A percentile compares a stretch with the other conserved stretches of the same genome.
Conservation (phyloP, 2,797 vertebrate species). For the Florisuga fusca region DNA sequence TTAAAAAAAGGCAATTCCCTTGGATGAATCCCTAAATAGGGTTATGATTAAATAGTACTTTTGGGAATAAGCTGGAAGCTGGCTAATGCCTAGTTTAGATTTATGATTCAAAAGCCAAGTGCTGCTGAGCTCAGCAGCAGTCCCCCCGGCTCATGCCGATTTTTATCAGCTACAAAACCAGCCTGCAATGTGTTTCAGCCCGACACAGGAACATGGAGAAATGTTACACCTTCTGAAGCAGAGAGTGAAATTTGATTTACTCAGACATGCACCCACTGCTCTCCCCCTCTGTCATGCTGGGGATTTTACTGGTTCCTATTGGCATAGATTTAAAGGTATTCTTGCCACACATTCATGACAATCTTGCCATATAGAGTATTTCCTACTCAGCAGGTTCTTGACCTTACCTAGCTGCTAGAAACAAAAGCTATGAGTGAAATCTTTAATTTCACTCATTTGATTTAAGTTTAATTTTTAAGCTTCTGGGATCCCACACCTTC, state of each 20-base stretch:
- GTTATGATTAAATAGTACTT: slow-evolving; percentile 55
- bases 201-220: background rate
- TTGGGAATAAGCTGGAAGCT: slow-evolving; percentile 52
- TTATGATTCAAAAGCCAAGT: slow-evolving; percentile 31
- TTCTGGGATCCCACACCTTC: background rate
- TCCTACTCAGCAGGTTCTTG: background rate
- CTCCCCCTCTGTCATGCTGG: background rate
- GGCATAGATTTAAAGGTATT: background rate
- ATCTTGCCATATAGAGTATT: background rate
- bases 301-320: background rate
- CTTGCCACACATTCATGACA: background rate
- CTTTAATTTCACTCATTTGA: no score
- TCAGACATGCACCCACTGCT: background rate
- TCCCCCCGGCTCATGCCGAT: background rate
- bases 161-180: slow-evolving; percentile 52
- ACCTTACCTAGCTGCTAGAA: background rate
- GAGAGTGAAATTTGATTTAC: background rate
- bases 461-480: background rate
- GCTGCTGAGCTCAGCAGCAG: slow-evolving; percentile 59
- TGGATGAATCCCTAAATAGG: slow-evolving; percentile 34
- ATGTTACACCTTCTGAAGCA: background rate
- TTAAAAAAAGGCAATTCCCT: slow-evolving; percentile 13
- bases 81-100: slow-evolving; percentile 6
- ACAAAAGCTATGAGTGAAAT: background rate
- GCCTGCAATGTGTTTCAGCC: slow-evolving; percentile 27